Conservation (phyloP, 92 coral and sea anemone species). For the Porites lobata region DNA sequence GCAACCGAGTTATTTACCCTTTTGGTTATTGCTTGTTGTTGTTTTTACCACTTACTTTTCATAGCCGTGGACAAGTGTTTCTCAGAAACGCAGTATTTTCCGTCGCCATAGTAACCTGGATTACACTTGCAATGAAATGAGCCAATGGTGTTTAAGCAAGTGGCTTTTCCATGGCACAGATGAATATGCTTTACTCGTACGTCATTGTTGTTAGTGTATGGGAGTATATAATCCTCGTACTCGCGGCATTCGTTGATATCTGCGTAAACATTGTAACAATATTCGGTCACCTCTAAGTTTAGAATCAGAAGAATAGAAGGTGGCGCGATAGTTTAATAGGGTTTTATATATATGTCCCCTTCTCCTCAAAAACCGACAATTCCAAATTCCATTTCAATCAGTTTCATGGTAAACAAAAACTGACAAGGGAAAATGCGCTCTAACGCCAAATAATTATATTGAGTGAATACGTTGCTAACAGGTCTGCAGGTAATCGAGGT, state of each 20-base stretch:
- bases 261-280: slow-evolving; percentile 9
- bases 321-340: not conserved
- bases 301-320: not conserved
- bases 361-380: too few species aligned
- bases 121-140: slow-evolving; percentile 91
- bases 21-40: too few species aligned
- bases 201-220: slow-evolving; percentile 69
- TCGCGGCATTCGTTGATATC: slow-evolving; percentile 87
- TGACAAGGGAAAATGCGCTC: too few species aligned
- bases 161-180: slow-evolving; percentile 82
- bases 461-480: too few species aligned
- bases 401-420: too few species aligned
- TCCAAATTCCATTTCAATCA: too few species aligned
- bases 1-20: not conserved
- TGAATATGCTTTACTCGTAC: slow-evolving; percentile 53
- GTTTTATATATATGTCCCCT: too few species aligned
- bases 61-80: slow-evolving; percentile 49
- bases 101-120: slow-evolving; percentile 93
- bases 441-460: too few species aligned
- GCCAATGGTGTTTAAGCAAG: slow-evolving; percentile 87
- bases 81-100: slow-evolving; percentile 74
- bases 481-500: too few species aligned
- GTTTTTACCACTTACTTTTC: slow-evolving; percentile 74
- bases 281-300: not conserved
- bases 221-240: slow-evolving; percentile 50